Base-by-base conservation (phyloP, 2,888 invertebrate species). In the Colostygia pectinataria region DNA sequence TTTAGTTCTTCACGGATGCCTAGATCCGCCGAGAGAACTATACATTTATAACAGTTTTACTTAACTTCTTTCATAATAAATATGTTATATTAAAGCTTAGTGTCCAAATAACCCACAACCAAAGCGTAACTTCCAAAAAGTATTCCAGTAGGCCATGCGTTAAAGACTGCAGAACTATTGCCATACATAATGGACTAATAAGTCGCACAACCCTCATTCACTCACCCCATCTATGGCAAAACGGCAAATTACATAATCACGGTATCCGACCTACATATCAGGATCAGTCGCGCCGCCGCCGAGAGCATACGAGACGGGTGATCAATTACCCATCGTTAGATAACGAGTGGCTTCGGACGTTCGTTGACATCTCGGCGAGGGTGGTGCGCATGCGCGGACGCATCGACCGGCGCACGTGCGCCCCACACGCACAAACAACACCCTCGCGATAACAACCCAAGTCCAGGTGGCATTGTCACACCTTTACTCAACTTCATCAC, bases 401-500 rank as follows among this genome's bases (percentile, higher is more conserved):
- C 66, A 88, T 88, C 89, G 87, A 88, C 83, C 87, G 68, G 74
- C 75, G 78, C 81, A 84, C 85, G 83, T 84, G 85, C 74, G 65
- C 57, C 58, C 59, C 46, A 39, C 40, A 40, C 47, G 50, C 66
- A 71, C 75, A 69, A 75, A 71, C 69, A 73, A 67, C 71, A 64
- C 57, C 60, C 57, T 38, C 42, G 41, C 53, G 49, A 52, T 47
- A 46, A 55, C 55, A 43, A 25, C 42, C 39, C 33, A 31, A 27
- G 34, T 45, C 50, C 41, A 50, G 41, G 54, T 55, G 47, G 7
- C 56, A 56, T 55, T n/a, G 4, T 36, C 27, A 45, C 33, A 42
- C 37, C 28, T 37, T 39, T 45, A 50, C 40, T 37, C 39, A 40
- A 46, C 36, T 37, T 52, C 36, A 29, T 48, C 51, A 57, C 53